These are phyloP conservation scores for Drosophila borealis DNA, from an alignment of 2,888 invertebrate genomes.

Conservation along the genomic window DNA sequence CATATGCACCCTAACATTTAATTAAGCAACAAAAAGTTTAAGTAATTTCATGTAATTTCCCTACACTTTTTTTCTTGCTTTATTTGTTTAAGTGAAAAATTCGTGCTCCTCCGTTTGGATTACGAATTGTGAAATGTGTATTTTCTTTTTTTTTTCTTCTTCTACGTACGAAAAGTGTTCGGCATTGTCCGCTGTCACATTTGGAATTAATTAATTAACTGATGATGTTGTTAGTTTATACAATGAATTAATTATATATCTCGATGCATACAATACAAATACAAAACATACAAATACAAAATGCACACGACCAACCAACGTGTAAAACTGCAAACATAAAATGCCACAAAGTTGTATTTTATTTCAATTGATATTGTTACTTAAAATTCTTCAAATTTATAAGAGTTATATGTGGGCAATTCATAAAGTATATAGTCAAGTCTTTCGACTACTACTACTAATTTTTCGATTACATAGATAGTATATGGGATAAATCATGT, in stretches of 20 bases:
- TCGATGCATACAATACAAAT: constrained; percentile 23
- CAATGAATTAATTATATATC: constrained; percentile 54
- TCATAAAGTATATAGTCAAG: too few species aligned
- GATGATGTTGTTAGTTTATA: constrained; percentile 77
- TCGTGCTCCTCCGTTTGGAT: constrained; percentile 52
- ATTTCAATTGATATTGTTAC: too few species aligned
- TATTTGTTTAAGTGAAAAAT: constrained; percentile 47
- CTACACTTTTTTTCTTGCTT: constrained; percentile 36
- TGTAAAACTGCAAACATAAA: constrained; percentile 18
- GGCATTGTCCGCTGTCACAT: constrained; percentile 58
- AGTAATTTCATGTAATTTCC: constrained; percentile 41
- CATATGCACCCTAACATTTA: constrained; percentile 29
- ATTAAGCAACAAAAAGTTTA: constrained; percentile 44
- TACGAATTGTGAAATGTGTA: constrained; percentile 60
- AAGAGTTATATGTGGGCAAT: too few species aligned
- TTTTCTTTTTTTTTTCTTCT: constrained; percentile 58
- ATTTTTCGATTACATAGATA: too few species aligned
- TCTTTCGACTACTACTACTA: too few species aligned
- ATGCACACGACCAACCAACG: constrained; percentile 24
- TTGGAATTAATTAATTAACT: constrained; percentile 61
- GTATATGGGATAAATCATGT: too few species aligned
- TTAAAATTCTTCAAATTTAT: too few species aligned
- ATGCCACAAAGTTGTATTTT: not conserved
- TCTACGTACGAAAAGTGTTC: constrained; percentile 46
- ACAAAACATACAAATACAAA: constrained; percentile 22